Evolutionary conservation across 2,113 vertebrate genomes (phyloP).

Genomic region (Xiphophorus maculatus): DNA sequence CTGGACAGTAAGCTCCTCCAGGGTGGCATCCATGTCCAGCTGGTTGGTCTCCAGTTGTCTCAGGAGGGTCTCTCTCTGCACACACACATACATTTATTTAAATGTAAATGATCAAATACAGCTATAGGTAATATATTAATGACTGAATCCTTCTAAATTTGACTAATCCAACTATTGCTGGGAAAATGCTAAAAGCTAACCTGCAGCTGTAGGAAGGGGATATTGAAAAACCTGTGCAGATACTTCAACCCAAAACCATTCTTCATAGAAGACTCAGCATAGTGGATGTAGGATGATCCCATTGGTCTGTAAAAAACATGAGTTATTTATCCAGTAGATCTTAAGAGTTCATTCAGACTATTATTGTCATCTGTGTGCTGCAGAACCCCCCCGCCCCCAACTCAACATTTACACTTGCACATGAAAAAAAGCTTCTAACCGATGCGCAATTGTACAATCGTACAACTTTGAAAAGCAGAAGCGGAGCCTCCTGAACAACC

Average conservation of each 20-base stretch:
- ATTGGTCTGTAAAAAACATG: slow-evolving; percentile 83
- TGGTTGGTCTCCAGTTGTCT: slow-evolving; percentile 98
- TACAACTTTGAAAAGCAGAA: no score
- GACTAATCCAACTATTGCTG: not conserved
- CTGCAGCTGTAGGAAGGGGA: slow-evolving; percentile 98
- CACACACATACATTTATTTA: slow-evolving; percentile 11
- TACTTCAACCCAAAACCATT: slow-evolving; percentile 98
- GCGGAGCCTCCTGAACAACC: no score
- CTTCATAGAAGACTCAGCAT: slow-evolving; percentile 98
- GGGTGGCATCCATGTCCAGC: slow-evolving; percentile 94
- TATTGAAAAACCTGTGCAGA: slow-evolving; percentile 97
- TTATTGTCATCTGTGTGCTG: no score
- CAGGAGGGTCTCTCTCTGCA: slow-evolving; percentile 92
- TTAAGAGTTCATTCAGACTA: not conserved
- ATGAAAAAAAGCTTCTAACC: no score
- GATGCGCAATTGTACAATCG: no score
- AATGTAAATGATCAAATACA: not conserved
- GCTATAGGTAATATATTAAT: not conserved
- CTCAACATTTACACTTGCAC: no score
- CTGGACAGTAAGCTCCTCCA: slow-evolving; percentile 95
- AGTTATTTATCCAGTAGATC: not conserved
- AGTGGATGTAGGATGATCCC: slow-evolving; percentile 94
- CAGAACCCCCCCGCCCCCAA: no score
- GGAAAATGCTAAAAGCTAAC: slow-evolving; percentile 66
- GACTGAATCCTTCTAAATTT: not conserved